Evolutionary conservation across 2,113 vertebrate genomes (phyloP).

Genomic region (Oryzias javanicus): DNA sequence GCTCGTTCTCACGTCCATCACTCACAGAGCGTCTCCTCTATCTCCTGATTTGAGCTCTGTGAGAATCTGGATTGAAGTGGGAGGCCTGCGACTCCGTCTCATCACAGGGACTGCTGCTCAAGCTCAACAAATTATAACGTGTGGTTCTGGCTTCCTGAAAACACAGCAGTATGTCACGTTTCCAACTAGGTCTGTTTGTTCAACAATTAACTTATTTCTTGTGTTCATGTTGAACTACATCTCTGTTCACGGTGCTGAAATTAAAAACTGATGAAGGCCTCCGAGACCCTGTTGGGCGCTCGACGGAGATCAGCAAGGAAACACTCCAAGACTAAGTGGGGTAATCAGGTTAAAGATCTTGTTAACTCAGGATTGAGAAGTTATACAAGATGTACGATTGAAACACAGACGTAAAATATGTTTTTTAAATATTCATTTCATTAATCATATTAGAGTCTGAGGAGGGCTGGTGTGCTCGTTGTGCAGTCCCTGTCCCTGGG

Average conservation of each 20-base stretch:
- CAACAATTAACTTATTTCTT: slow-evolving; percentile 39
- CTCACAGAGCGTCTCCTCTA: slow-evolving; percentile 17
- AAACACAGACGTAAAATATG: too few relatives aligned
- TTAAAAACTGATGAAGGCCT: neutral
- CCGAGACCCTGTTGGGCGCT: slow-evolving; percentile 3
- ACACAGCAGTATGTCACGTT: slow-evolving; percentile 35
- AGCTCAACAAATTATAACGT: slow-evolving; percentile 36
- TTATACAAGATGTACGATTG: too few relatives aligned
- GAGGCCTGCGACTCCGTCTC: slow-evolving; percentile 19
- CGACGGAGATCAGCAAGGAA: neutral
- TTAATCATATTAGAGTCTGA: too few relatives aligned
- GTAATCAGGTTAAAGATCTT: neutral
- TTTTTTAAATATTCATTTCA: too few relatives aligned
- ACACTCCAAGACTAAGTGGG: slow-evolving; percentile 2
- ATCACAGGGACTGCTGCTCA: slow-evolving; percentile 20
- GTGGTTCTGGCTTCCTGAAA: slow-evolving; percentile 45
- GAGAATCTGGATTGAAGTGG: slow-evolving; percentile 35
- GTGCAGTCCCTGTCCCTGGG: too few relatives aligned
- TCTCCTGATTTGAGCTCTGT: slow-evolving; percentile 32
- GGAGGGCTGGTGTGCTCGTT: too few relatives aligned
- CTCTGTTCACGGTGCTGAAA: neutral
- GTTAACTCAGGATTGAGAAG: too few relatives aligned
- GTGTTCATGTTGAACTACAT: slow-evolving; percentile 9
- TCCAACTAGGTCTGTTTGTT: slow-evolving; percentile 32
- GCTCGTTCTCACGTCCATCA: slow-evolving; percentile 53